Conservation (phyloP, 2,888 invertebrate genomes). For the Ptychoptera albimana region DNA sequence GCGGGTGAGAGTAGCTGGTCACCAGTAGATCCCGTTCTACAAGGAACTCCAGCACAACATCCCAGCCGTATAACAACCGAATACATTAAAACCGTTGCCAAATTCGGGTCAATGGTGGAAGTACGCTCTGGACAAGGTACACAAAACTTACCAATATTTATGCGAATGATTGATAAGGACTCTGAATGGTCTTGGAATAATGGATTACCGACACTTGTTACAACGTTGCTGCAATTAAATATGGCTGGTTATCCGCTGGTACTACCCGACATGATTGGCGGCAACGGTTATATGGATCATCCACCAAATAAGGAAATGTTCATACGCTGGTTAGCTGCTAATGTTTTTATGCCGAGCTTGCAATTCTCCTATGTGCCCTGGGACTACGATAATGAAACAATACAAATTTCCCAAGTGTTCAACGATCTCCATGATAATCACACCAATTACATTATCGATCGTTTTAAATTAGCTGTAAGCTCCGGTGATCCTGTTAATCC, state of each 20-base stretch:
- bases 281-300: slow-evolving; percentile 40
- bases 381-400: slow-evolving; percentile 46
- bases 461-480: slow-evolving; percentile 40
- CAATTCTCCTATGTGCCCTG: slow-evolving; percentile 67
- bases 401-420: slow-evolving; percentile 44
- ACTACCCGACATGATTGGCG: slow-evolving; percentile 64
- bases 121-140: slow-evolving; percentile 46
- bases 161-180: slow-evolving; percentile 59
- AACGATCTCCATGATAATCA: slow-evolving; percentile 47
- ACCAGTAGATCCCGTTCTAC: slow-evolving; percentile 39
- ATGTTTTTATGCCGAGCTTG: slow-evolving; percentile 57
- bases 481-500: slow-evolving; percentile 58
- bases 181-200: slow-evolving; percentile 46
- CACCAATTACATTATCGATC: slow-evolving; percentile 41
- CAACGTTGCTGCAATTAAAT: slow-evolving; percentile 34
- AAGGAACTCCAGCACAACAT: slow-evolving; percentile 32
- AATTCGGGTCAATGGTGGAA: slow-evolving; percentile 44
- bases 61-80: slow-evolving; percentile 30
- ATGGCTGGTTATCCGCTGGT: slow-evolving; percentile 41
- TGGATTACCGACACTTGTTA: slow-evolving; percentile 50
- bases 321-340: slow-evolving; percentile 59
- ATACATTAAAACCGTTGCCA: slow-evolving; percentile 36
- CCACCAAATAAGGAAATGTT: slow-evolving; percentile 41
- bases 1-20: slow-evolving; percentile 55
- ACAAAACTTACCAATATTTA: slow-evolving; percentile 48